Conservation (phyloP, 1,140 invertebrate genomes). For the Nephila pilipes region DNA sequence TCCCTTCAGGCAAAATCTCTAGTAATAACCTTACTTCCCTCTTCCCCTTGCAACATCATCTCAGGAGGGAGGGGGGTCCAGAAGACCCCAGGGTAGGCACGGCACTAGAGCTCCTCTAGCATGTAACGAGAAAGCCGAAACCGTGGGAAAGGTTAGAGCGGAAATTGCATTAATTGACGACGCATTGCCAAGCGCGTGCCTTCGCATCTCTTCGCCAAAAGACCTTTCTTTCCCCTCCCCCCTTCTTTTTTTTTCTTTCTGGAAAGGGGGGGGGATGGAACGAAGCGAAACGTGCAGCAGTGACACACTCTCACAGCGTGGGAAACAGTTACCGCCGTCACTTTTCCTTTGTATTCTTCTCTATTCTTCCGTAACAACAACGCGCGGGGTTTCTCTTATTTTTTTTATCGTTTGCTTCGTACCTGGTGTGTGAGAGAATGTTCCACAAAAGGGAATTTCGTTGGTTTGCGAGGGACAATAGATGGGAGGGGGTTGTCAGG, state of each 20-base stretch:
- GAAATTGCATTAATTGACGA: slow-evolving; percentile 72
- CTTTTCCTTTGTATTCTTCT: slow-evolving; percentile 70
- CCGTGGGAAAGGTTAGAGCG: slow-evolving; percentile 74
- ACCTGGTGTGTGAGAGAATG: slow-evolving; percentile 12
- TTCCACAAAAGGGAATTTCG: slow-evolving; percentile 5
- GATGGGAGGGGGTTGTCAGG: not conserved
- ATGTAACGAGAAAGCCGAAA: slow-evolving; percentile 10
- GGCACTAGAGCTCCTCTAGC: not conserved
- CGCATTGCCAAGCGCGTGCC: slow-evolving; percentile 73
- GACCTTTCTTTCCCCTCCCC: slow-evolving; percentile 11
- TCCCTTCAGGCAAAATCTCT: not conserved
- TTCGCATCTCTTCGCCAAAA: slow-evolving; percentile 6
- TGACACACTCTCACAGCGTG: slow-evolving; percentile 66
- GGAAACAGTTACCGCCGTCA: slow-evolving; percentile 52
- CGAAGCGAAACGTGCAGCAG: not conserved
- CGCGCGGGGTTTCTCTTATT: not conserved
- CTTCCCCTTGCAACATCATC: slow-evolving; percentile 26
- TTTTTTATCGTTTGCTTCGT: not conserved
- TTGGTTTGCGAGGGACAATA: not conserved
- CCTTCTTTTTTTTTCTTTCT: not conserved
- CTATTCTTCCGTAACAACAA: slow-evolving; percentile 60
- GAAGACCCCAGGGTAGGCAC: not conserved
- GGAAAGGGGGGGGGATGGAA: not conserved
- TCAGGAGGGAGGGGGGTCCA: not conserved
- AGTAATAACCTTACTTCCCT: slow-evolving; percentile 58